Conservation (phyloP, 2,797 vertebrate genomes). For the Phrynocephalus vlangalii region DNA sequence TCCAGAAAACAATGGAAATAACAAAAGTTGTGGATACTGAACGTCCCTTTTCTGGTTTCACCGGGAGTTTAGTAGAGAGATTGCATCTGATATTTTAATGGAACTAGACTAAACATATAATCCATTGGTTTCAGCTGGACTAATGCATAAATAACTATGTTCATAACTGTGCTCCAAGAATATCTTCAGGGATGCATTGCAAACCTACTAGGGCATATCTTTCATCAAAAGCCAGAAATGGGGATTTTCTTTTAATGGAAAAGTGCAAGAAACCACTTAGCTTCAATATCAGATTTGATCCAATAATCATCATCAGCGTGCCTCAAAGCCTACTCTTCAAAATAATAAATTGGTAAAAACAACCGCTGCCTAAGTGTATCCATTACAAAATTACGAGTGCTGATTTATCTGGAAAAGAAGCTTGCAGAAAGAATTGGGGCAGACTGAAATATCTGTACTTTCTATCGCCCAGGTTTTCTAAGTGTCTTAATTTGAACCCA, state of each 20-base stretch:
- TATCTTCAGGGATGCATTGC: not conserved
- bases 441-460: conserved; percentile 50
- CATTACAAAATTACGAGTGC: conserved; percentile 39
- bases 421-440: conserved; percentile 45
- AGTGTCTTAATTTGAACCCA: conserved; percentile 61
- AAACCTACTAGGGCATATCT: not conserved
- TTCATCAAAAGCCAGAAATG: not conserved
- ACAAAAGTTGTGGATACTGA: not conserved
- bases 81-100: not conserved
- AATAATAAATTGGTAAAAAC: conserved; percentile 20
- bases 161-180: not conserved
- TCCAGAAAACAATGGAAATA: not conserved
- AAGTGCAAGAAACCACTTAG: not conserved
- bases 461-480: conserved; percentile 55
- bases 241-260: not conserved
- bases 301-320: conserved; percentile 11
- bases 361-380: not conserved
- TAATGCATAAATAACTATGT: not conserved
- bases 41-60: not conserved
- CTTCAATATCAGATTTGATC: not conserved
- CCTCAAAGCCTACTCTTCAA: not conserved
- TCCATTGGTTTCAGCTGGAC: not conserved
- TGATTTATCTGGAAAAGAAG: conserved; percentile 45
- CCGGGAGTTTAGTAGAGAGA: not conserved
- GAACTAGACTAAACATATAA: not conserved